Evolutionary conservation across 2,113 vertebrate genomes (phyloP), one percentile per base, ranked within the genome.

Genomic region (Suncus etruscus): DNA sequence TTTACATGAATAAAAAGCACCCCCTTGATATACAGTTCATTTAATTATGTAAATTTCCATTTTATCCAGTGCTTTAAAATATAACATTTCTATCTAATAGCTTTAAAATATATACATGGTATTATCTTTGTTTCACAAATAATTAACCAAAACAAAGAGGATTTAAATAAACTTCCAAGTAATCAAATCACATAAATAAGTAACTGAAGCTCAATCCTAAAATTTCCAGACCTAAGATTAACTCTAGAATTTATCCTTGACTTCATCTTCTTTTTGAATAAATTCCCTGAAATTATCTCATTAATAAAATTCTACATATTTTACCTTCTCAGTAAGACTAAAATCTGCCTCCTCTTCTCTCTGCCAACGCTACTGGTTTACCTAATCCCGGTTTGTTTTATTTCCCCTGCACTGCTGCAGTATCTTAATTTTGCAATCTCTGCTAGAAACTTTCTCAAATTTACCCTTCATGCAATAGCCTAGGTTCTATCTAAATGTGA

Each of bases 161-260:
- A 79, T 68, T 80, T 58, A 72, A 94, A 89, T 80, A 76, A 87
- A 76, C 8, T 18, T 25, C 25, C 29, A 80, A 61, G 29, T 72
- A 7, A 1, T 29, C 50, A 86, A 87, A 90, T 80, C 11, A 54
- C 66, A 80, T 10, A 90, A 84, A 12, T 78, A 91, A 66, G 7
- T 31, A 3, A 77, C 68, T 51, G 61, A 68, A 87, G 47, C 72
- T 47, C 8, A 83, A 75, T 80, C 11, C 6, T 47, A 39, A 27
- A 32, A 83, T 83, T 93, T 14, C 2, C 73, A 22, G 20, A 51
- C 20, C 85, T 88, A 11, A 90, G 4, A 47, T 78, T 16, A 77
- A 86, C 16, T 69, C 39, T 54, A 66, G 39, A 3, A 86, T 86
- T 86, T 74, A 74, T 73, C 68, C 22, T 82, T 83, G 39, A 83